Evolutionary conservation across 2,888 invertebrate genomes (phyloP).

Genomic region (Heliconius cydno): DNA sequence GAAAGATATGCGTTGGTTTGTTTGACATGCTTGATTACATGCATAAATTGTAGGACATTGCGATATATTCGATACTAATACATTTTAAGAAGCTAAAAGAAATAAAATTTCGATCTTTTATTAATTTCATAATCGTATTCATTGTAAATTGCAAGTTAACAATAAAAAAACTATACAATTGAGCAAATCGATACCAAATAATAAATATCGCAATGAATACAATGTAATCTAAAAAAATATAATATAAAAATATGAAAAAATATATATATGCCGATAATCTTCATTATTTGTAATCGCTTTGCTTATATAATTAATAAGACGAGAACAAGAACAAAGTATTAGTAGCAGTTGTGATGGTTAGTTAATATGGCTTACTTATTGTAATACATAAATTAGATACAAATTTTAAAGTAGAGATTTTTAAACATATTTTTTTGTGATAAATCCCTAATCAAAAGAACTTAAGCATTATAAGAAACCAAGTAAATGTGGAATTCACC

Average conservation of each 20-base stretch:
- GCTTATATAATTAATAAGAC: not conserved
- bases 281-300: not conserved
- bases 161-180: not conserved
- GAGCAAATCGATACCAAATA: not conserved
- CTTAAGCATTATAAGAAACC: not conserved
- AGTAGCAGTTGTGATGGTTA: not conserved
- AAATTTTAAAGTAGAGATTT: not conserved
- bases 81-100: not conserved
- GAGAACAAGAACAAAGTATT: conserved; percentile 5
- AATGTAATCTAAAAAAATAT: not conserved
- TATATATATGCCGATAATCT: not conserved
- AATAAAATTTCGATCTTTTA: not conserved
- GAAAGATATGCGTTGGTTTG: conserved; percentile 16
- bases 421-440: not conserved
- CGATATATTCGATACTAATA: conserved; percentile 2
- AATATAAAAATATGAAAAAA: not conserved
- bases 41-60: not conserved
- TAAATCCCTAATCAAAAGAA: not conserved
- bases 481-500: not conserved
- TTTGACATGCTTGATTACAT: conserved; percentile 43
- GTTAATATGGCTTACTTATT: not conserved
- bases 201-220: conserved; percentile 6
- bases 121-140: not conserved
- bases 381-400: not conserved
- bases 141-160: not conserved